Evolutionary conservation across 2,888 invertebrate genomes (phyloP).

Genomic region (Prostheceraeus crozeri): DNA sequence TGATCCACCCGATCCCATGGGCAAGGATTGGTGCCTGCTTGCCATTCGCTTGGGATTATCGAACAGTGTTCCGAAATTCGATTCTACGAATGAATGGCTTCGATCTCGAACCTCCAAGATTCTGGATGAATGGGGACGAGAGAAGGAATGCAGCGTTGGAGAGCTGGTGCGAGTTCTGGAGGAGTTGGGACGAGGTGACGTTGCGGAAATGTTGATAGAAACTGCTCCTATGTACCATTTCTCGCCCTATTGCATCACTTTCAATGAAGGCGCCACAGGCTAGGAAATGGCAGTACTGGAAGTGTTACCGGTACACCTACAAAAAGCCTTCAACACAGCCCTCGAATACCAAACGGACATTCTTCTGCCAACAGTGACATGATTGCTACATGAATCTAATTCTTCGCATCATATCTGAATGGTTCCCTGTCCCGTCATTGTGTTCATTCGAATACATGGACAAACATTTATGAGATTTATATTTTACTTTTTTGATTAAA

Average conservation of each 20-base stretch:
- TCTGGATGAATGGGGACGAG: constrained; percentile 59
- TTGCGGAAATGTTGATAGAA: constrained; percentile 61
- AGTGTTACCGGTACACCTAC: too few relatives aligned
- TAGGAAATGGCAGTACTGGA: too few relatives aligned
- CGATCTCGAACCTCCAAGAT: constrained; percentile 54
- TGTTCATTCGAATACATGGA: too few relatives aligned
- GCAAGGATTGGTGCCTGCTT: constrained; percentile 61
- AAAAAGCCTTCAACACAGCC: too few relatives aligned
- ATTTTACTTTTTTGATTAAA: too few relatives aligned
- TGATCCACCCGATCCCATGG: constrained; percentile 60
- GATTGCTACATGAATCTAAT: too few relatives aligned
- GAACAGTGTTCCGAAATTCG: constrained; percentile 60
- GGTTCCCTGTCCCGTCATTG: too few relatives aligned
- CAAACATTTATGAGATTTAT: too few relatives aligned
- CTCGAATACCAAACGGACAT: too few relatives aligned
- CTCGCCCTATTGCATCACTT: constrained; percentile 11
- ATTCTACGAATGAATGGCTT: constrained; percentile 45
- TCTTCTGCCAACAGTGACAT: too few relatives aligned
- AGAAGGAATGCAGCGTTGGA: constrained; percentile 59
- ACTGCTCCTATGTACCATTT: constrained; percentile 59
- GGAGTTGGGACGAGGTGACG: constrained; percentile 63
- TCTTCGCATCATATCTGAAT: too few relatives aligned
- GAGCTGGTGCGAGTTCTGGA: constrained; percentile 61
- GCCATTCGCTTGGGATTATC: constrained; percentile 60
- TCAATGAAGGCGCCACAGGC: too few relatives aligned